phyloP scores from a whole-genome alignment of 2,888 invertebrate genomes.

The Cancer borealis region DNA sequence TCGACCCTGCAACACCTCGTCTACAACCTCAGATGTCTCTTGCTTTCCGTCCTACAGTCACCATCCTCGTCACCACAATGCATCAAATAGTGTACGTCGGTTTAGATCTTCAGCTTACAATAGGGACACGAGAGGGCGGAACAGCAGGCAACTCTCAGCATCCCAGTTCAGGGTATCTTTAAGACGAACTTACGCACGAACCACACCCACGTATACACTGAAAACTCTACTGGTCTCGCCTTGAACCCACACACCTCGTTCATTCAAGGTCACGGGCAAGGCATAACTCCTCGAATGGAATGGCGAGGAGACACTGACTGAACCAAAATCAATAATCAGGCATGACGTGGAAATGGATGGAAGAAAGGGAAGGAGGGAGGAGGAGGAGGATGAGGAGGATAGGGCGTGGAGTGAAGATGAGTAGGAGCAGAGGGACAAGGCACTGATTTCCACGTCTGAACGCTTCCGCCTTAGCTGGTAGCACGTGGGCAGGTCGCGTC shows the following conservation, averaged over 20 bases:
- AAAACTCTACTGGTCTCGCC: constrained; percentile 50
- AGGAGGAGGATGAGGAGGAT: not conserved
- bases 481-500: not conserved
- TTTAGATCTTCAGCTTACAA: not conserved
- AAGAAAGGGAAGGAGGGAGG: not conserved
- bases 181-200: constrained; percentile 50
- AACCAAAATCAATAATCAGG: not conserved
- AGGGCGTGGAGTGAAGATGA: not conserved
- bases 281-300: not conserved
- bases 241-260: constrained; percentile 12
- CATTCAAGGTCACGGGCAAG: not conserved
- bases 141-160: not conserved
- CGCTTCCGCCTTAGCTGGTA: not conserved
- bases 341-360: not conserved
- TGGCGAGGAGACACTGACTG: not conserved
- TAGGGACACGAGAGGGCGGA: not conserved
- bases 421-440: not conserved
- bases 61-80: not conserved
- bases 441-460: not conserved
- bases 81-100: not conserved
- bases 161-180: not conserved
- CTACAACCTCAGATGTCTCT: not conserved
- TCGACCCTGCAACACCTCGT: not conserved
- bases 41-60: not conserved
- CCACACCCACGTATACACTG: constrained; percentile 48